A percentile compares a stretch with the other conserved stretches of the same genome.
Conservation (phyloP, 1,140 invertebrate genomes). For the Galendromus occidentalis region DNA sequence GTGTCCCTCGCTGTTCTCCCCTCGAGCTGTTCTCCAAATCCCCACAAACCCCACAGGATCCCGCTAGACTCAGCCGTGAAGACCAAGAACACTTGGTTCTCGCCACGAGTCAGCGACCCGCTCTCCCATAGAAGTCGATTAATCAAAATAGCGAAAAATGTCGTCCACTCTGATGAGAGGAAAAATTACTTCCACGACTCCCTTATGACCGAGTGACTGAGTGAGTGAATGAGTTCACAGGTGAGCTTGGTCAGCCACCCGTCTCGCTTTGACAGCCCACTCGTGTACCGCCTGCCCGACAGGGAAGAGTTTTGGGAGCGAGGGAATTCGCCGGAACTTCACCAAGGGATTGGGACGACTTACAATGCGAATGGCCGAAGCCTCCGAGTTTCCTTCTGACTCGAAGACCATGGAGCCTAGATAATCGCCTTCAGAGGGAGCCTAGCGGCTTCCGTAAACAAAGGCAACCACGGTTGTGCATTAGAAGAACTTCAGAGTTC, state of each 20-base stretch:
- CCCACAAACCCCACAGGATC: background rate
- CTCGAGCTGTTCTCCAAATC: background rate
- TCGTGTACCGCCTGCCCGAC: no score
- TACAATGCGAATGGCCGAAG: no score
- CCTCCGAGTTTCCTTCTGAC: no score
- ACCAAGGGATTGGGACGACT: no score
- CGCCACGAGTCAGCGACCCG: background rate
- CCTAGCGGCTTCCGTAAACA: no score
- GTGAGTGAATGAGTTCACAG: background rate
- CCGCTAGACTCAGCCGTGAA: background rate
- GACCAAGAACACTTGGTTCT: background rate
- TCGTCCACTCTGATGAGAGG: background rate
- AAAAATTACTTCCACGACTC: background rate
- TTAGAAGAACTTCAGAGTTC: no score
- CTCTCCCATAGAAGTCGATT: background rate
- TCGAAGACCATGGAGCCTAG: no score
- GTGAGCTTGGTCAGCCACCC: background rate
- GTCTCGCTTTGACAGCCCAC: slow-evolving; percentile 1
- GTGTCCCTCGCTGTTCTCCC: background rate
- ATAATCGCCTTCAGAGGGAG: no score
- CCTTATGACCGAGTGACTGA: background rate
- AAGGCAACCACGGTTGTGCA: no score
- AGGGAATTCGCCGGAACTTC: no score
- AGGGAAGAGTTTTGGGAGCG: no score
- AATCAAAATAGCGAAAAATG: slow-evolving; percentile 5